These are phyloP conservation scores for Corvus moneduloides DNA, from an alignment of 2,113 vertebrate species.

Conservation along the genomic window DNA sequence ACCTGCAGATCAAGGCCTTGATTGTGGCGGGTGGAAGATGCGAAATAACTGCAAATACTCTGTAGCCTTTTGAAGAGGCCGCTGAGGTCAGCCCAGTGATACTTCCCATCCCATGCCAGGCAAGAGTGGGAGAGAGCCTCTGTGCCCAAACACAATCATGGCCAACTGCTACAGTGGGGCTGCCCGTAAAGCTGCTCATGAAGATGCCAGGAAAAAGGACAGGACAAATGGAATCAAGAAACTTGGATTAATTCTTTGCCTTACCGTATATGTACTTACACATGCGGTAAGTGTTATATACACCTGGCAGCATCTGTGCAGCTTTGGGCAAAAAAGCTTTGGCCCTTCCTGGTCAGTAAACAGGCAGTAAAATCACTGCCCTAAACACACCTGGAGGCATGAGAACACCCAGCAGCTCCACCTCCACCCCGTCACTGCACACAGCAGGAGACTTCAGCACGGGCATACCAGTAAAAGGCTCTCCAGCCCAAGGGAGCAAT, in stretches of 20 bases:
- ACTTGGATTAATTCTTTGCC: not conserved
- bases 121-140: not conserved
- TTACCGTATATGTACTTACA: accelerated
- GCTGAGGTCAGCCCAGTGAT: not conserved
- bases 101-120: not conserved
- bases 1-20: not conserved
- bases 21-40: not conserved
- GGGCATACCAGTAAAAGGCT: not conserved
- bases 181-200: not conserved
- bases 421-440: not conserved
- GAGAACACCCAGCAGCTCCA: not conserved
- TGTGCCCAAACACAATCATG: accelerated
- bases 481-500: not conserved
- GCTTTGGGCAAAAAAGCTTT: not conserved
- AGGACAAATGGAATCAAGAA: not conserved
- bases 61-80: not conserved
- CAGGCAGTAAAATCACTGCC: not conserved
- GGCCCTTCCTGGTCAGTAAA: not conserved
- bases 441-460: not conserved
- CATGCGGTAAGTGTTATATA: not conserved
- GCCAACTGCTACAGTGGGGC: not conserved
- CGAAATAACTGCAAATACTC: not conserved
- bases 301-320: not conserved
- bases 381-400: not conserved
- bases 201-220: not conserved